These are phyloP conservation scores for Siderastrea siderea DNA, from an alignment of 92 coral and sea anemone species.

Conservation along the genomic window DNA sequence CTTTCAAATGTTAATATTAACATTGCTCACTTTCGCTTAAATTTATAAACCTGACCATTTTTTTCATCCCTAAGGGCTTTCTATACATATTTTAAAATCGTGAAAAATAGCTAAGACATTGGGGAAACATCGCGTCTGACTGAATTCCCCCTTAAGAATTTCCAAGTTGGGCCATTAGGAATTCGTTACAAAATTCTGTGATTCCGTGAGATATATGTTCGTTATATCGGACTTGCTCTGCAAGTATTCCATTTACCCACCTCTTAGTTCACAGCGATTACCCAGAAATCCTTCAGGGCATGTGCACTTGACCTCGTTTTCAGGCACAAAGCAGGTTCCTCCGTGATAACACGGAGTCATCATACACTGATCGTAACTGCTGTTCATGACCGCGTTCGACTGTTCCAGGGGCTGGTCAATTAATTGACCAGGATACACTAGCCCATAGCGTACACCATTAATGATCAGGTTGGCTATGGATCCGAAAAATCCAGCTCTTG, in stretches of 20 bases:
- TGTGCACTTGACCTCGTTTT: constrained; percentile 15
- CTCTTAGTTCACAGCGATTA: constrained; percentile 54
- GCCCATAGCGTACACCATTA: constrained; percentile 50
- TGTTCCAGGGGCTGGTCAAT: constrained; percentile 25
- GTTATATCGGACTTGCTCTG: neutral
- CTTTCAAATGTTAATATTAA: no score
- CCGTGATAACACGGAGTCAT: constrained; percentile 67
- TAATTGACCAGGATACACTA: constrained; percentile 46
- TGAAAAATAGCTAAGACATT: neutral
- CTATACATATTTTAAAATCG: no score
- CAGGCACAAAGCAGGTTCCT: constrained; percentile 34
- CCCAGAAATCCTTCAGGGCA: constrained; percentile 71
- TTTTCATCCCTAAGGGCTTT: no score
- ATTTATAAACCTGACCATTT: no score
- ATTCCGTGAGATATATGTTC: no score
- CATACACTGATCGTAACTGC: constrained; percentile 45
- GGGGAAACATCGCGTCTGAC: neutral
- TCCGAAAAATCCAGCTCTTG: constrained; percentile 73
- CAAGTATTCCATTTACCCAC: constrained; percentile 13
- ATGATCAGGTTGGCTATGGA: constrained; percentile 64
- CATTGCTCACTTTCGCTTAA: no score
- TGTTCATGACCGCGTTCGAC: constrained; percentile 25
- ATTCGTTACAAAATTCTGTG: no score
- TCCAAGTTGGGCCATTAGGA: no score
- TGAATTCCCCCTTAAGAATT: no score